Evolutionary conservation across 2,797 vertebrate genomes (phyloP).

Genomic region (Macropus fuliginosus): DNA sequence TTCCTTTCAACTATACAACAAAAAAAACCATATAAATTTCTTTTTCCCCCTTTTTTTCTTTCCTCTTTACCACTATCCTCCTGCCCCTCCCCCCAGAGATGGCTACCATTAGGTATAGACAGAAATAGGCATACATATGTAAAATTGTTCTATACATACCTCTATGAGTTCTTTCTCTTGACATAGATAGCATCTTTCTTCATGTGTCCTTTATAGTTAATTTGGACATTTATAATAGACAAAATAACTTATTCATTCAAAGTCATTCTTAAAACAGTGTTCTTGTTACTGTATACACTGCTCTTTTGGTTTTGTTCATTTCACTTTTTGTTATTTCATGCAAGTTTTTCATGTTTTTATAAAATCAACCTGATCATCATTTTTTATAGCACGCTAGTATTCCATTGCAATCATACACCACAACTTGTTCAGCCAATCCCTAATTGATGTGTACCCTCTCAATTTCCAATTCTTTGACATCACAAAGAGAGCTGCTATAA

Average conservation of each 20-base stretch:
- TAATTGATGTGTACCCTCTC: neutral
- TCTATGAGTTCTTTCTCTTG: neutral
- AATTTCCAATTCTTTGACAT: neutral
- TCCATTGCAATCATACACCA: neutral
- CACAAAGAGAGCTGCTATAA: neutral
- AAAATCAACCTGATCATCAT: neutral
- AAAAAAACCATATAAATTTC: neutral
- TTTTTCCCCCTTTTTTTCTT: neutral
- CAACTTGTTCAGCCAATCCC: neutral
- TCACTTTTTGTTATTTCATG: neutral
- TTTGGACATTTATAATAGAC: neutral
- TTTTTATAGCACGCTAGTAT: neutral
- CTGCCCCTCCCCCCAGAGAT: neutral
- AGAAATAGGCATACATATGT: neutral
- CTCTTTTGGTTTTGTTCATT: neutral
- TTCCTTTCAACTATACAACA: neutral
- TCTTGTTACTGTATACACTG: neutral
- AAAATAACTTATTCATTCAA: neutral
- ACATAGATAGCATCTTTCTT: neutral
- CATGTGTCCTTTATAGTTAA: neutral
- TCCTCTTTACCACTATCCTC: neutral
- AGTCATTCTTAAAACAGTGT: neutral
- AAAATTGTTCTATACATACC: neutral
- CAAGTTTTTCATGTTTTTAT: neutral
- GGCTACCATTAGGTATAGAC: neutral